Conservation (phyloP, 1,140 invertebrate genomes). For the Portunus trituberculatus region DNA sequence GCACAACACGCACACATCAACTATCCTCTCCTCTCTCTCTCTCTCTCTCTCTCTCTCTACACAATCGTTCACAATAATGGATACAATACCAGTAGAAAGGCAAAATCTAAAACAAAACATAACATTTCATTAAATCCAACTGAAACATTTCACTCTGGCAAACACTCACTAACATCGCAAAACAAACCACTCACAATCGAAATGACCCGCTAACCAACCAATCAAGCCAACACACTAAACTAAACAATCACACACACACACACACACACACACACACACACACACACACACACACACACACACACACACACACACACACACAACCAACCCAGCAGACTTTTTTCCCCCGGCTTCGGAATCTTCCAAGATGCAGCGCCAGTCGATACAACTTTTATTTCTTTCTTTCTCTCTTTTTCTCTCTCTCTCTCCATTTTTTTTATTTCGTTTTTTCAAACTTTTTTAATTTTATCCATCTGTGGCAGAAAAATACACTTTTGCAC, state of each 20-base stretch:
- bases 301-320: neutral
- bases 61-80: too few species aligned
- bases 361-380: constrained; percentile 58
- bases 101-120: too few species aligned
- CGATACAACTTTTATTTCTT: constrained; percentile 68
- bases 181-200: too few species aligned
- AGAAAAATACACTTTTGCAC: constrained; percentile 67
- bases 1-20: too few species aligned
- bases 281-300: neutral
- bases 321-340: neutral
- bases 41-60: too few species aligned
- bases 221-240: neutral
- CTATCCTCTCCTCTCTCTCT: too few species aligned
- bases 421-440: neutral
- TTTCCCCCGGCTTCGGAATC: neutral
- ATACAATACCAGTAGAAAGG: too few species aligned
- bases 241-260: neutral
- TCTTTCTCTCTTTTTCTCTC: neutral
- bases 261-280: neutral
- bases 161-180: too few species aligned
- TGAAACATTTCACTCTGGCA: too few species aligned
- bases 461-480: constrained; percentile 72
- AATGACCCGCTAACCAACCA: too few species aligned
- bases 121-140: too few species aligned
- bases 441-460: constrained; percentile 63